Base-by-base conservation (phyloP, 1,140 invertebrate genomes). In the Popillia japonica region DNA sequence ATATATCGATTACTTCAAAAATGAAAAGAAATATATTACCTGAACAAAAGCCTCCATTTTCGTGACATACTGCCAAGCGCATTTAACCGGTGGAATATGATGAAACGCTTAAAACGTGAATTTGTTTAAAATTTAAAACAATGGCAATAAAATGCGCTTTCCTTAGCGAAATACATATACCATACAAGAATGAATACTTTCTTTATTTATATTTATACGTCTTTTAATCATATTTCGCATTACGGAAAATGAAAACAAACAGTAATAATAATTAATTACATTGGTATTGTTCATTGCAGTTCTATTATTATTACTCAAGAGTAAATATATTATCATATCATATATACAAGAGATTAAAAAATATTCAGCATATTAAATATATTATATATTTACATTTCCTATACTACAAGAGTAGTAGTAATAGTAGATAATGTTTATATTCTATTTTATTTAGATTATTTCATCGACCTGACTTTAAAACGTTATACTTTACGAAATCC, bases 291-390 rank as follows among this genome's bases (percentile, higher is more conserved):
- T 68, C 61, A 68, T 68, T 68, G 61, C 61, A 68, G 61, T 34
- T 68, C 20, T 68, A 68, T 34, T 27, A 68, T 61, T 61, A 61
- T 34, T 27, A 68, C 22, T 68, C 27, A 23, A 68, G 61, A 68
- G 61, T 68, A 68, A 68, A 68, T 68, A 68, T 68, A 27, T 68
- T 68, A 55, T 55, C 48, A 55, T 68, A 68, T 68, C 27, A 74
- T 76, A 76, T 76, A 76, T 76, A 76, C 75, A 76, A 76, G 75
- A 76, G 75, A 76, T 76, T 76, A 76, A 76, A 76, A 76, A 76
- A 76, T 76, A 76, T 76, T 55, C 44, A 76, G 41, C 75, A 48
- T 76, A 76, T 76, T 76, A 76, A 76, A 76, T 76, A 76, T 76
- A 55, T 76, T 44, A 76, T 76, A 76, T 76, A 68, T 68, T 68